These are phyloP conservation scores for Acanthoscelides obtectus DNA, from an alignment of 2,888 invertebrate genomes.

Conservation along the genomic window DNA sequence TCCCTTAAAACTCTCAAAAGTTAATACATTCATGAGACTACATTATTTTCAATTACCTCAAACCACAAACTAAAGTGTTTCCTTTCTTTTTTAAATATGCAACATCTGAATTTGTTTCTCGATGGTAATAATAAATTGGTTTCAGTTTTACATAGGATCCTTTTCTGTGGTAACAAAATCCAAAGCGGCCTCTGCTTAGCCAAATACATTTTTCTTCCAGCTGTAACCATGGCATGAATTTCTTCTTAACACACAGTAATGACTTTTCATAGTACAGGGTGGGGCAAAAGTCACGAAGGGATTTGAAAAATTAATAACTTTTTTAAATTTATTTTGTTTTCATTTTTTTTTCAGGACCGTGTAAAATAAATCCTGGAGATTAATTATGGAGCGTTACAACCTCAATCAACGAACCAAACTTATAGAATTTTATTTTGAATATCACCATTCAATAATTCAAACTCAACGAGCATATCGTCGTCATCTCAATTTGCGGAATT, in stretches of 20 bases:
- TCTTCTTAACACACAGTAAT: conserved; percentile 43
- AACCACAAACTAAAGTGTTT: conserved; percentile 44
- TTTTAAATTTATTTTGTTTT: too few species aligned
- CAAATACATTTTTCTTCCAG: conserved; percentile 51
- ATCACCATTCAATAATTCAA: too few species aligned
- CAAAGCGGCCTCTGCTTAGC: conserved; percentile 49
- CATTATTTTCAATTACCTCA: conserved; percentile 37
- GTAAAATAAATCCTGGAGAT: too few species aligned
- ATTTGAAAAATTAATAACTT: too few species aligned
- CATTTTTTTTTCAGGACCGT: too few species aligned
- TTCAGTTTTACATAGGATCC: conserved; percentile 16
- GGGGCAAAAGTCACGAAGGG: too few species aligned
- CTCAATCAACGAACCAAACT: too few species aligned
- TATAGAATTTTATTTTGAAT: too few species aligned
- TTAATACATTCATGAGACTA: conserved; percentile 1
- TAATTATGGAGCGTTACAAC: too few species aligned
- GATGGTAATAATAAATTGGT: conserved; percentile 7
- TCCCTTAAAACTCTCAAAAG: conserved; percentile 35
- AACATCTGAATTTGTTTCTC: conserved; percentile 43
- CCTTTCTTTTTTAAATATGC: conserved; percentile 48
- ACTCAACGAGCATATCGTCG: too few species aligned
- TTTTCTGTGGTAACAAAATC: conserved; percentile 40
- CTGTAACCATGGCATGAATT: conserved; percentile 53
- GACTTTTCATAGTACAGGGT: conserved; percentile 47
- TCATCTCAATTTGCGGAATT: too few species aligned